Evolutionary conservation across 2,797 vertebrate species (phyloP), one percentile per base, ranked within the genome.

Genomic region (Clamator glandarius): DNA sequence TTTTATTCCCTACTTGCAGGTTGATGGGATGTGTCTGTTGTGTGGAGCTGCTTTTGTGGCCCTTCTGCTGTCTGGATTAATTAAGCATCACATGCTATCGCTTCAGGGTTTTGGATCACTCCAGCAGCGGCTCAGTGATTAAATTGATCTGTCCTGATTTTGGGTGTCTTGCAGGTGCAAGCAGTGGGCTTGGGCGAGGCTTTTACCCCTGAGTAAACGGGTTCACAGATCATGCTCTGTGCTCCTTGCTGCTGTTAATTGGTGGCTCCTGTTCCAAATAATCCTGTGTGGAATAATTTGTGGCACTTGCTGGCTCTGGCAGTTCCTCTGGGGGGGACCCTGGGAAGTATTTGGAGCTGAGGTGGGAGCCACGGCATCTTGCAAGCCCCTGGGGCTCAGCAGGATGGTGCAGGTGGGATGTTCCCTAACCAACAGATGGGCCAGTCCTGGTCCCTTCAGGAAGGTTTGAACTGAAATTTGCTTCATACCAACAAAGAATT

Each of bases 31-130:
- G 12, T 13, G 0, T 14, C 1, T 0, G 1, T 11, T 14, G 35
- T 1, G 0, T 21, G 3, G 13, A 1, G 66, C 15, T 1, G 6
- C 54, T n/a, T 46, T 24, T 1, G 0, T 4, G 20, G 21, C 48
- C 20, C 29, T 25, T 44, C 54, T 55, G 72, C 41, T 21, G 1
- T 8, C 77, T 29, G 55, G 14, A 35, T 42, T 70, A 29, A 42
- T 36, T 25, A 10, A 16, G 39, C 21, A 42, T 28, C 35, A 13
- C 41, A 1, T 39, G 62, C 33, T 0, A 0, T 15, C 3, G 2
- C 55, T 69, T 62, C 0, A 8, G 72, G 63, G 5, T 15, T 35
- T n/a, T 2, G 2, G 12, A 7, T 51, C 1, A 6, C n/a, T 62
- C n/a, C 6, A 18, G 52, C 5, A 3, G n/a, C 2, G 2, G 15